Evolutionary conservation across 2,888 invertebrate species (phyloP).

Genomic region (Athalia cordata): DNA sequence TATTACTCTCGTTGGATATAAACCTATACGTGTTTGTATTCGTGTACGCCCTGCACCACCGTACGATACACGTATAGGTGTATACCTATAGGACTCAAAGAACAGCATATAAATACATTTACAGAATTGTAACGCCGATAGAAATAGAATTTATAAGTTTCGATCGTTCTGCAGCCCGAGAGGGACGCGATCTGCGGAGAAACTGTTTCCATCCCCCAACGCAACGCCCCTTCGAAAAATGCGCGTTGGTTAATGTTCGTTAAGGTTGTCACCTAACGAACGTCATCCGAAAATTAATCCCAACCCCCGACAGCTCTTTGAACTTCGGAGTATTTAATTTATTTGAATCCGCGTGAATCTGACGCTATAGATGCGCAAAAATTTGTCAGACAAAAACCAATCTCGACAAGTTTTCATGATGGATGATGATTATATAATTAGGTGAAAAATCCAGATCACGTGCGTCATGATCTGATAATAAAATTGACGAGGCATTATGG

Average conservation of each 20-base stretch:
- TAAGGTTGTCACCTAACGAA: constrained; percentile 20
- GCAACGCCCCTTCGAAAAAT: constrained; percentile 61
- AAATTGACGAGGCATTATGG: constrained; percentile 52
- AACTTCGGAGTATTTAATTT: not conserved
- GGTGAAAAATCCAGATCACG: constrained; percentile 20
- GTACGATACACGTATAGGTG: constrained; percentile 18
- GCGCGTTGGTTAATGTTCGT: constrained; percentile 64
- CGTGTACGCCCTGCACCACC: constrained; percentile 40
- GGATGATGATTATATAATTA: too few relatives aligned
- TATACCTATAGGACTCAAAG: not conserved
- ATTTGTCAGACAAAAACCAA: too few relatives aligned
- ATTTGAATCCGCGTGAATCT: not conserved
- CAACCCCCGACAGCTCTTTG: not conserved
- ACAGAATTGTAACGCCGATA: too few relatives aligned
- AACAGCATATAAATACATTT: too few relatives aligned
- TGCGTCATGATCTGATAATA: constrained; percentile 58
- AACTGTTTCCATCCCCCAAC: constrained; percentile 4
- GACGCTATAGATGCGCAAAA: too few relatives aligned
- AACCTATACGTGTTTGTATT: not conserved
- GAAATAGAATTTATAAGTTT: too few relatives aligned
- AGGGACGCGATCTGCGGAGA: constrained; percentile 5
- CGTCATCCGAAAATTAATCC: constrained; percentile 1
- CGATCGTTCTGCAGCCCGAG: too few relatives aligned
- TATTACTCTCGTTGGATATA: constrained; percentile 53
- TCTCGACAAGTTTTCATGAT: too few relatives aligned